phyloP scores from a whole-genome alignment of 1,140 invertebrate genomes.

The Diorhabda carinulata region DNA sequence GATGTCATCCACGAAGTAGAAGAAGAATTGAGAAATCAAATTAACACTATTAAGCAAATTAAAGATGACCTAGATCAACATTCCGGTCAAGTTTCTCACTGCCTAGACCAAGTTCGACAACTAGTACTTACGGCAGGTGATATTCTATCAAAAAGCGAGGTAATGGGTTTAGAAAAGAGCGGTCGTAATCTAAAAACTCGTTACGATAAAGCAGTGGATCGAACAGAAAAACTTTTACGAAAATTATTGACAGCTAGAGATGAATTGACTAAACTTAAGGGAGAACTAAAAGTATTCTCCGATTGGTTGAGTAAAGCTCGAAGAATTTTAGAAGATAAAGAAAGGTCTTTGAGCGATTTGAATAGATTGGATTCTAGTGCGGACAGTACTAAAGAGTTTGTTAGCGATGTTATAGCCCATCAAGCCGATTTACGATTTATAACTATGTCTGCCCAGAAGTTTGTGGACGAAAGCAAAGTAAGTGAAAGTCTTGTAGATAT shows the following conservation, averaged over 20 bases:
- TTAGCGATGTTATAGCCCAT: slow-evolving; percentile 91
- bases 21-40: slow-evolving; percentile 84
- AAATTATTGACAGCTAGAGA: slow-evolving; percentile 76
- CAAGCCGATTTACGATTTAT: slow-evolving; percentile 92
- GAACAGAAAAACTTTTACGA: slow-evolving; percentile 72
- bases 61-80: slow-evolving; percentile 89
- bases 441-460: slow-evolving; percentile 92
- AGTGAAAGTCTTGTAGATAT: not conserved
- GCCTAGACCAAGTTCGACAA: slow-evolving; percentile 87
- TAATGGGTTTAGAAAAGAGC: slow-evolving; percentile 78
- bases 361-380: slow-evolving; percentile 67
- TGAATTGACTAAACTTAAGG: slow-evolving; percentile 81
- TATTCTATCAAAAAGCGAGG: slow-evolving; percentile 84
- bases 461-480: slow-evolving; percentile 87
- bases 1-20: slow-evolving; percentile 84
- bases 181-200: slow-evolving; percentile 77
- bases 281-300: slow-evolving; percentile 74
- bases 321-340: slow-evolving; percentile 77
- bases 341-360: slow-evolving; percentile 75
- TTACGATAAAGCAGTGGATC: slow-evolving; percentile 75
- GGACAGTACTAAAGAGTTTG: slow-evolving; percentile 78
- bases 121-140: slow-evolving; percentile 85
- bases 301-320: slow-evolving; percentile 80
- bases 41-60: slow-evolving; percentile 84
- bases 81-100: slow-evolving; percentile 77